Conservation (phyloP, 2,113 vertebrate genomes). For the Haemorhous mexicanus region DNA sequence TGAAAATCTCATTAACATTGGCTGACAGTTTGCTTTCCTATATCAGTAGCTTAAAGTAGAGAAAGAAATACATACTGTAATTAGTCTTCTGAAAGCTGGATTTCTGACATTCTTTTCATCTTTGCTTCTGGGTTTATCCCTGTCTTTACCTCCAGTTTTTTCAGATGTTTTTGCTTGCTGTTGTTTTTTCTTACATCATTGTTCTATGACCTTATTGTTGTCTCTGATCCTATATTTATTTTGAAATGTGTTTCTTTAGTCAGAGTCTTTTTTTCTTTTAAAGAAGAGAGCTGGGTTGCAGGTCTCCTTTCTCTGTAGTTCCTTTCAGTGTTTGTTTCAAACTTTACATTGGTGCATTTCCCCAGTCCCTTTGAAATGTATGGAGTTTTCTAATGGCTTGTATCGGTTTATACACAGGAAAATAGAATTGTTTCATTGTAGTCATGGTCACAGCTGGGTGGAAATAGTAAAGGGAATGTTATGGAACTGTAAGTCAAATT, state of each 20-base stretch:
- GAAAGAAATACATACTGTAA: background rate
- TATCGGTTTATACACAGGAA: background rate
- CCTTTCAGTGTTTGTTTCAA: background rate
- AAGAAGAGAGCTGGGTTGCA: background rate
- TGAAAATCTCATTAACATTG: background rate
- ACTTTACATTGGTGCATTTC: background rate
- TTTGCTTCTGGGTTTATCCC: background rate
- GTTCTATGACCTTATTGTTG: background rate
- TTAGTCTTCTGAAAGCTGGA: background rate
- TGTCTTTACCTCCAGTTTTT: background rate
- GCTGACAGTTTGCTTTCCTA: background rate
- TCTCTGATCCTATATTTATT: background rate
- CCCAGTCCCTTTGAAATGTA: background rate
- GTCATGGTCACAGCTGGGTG: background rate
- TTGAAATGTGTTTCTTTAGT: background rate
- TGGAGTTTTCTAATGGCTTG: background rate
- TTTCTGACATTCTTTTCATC: background rate
- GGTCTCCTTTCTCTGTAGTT: background rate
- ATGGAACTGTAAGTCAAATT: background rate
- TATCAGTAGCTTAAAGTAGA: background rate
- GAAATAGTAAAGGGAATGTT: background rate
- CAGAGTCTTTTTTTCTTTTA: background rate
- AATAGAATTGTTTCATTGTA: background rate
- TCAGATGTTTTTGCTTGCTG: background rate
- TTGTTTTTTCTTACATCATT: background rate